Percentiles rank a stretch among this genome's conserved stretches.
Evolutionary conservation across 2,888 invertebrate genomes (phyloP).

Genomic region (Pterostichus niger): DNA sequence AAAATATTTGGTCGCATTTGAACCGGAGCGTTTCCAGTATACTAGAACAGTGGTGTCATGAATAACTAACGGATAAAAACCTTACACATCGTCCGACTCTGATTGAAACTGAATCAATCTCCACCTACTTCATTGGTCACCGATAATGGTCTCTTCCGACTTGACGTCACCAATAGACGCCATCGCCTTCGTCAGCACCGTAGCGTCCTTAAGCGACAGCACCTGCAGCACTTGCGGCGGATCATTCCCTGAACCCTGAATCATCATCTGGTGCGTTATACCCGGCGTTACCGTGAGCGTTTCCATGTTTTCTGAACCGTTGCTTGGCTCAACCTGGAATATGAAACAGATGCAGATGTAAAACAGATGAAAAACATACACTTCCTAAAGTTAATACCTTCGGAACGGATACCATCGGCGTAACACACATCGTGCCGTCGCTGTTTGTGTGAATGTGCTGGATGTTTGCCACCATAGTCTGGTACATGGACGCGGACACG

Average conservation of each 20-base stretch:
- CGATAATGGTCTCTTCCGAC: slow-evolving; percentile 83
- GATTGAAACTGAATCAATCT: not conserved
- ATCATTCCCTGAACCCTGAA: slow-evolving; percentile 84
- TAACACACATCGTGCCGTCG: slow-evolving; percentile 90
- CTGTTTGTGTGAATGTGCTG: slow-evolving; percentile 86
- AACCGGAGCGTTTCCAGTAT: slow-evolving; percentile 54
- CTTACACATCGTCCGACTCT: not conserved
- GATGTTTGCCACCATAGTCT: slow-evolving; percentile 95
- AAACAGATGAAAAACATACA: too few relatives aligned
- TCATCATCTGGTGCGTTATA: slow-evolving; percentile 91
- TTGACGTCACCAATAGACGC: slow-evolving; percentile 85
- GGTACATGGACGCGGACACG: slow-evolving; percentile 96
- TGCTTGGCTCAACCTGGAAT: slow-evolving; percentile 85
- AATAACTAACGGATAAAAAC: slow-evolving; percentile 17
- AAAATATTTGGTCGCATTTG: slow-evolving; percentile 53
- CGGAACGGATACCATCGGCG: slow-evolving; percentile 90
- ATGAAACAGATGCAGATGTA: too few relatives aligned
- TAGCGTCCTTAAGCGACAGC: slow-evolving; percentile 91
- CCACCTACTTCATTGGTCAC: slow-evolving; percentile 74
- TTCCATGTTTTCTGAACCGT: slow-evolving; percentile 86
- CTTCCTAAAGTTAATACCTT: slow-evolving; percentile 72
- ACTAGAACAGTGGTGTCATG: slow-evolving; percentile 27
- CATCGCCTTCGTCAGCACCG: slow-evolving; percentile 90
- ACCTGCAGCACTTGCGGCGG: slow-evolving; percentile 91
- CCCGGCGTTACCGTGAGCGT: slow-evolving; percentile 86